Evolutionary conservation across 92 coral and sea anemone species (phyloP).

Genomic region (Parazoanthus swiftii): DNA sequence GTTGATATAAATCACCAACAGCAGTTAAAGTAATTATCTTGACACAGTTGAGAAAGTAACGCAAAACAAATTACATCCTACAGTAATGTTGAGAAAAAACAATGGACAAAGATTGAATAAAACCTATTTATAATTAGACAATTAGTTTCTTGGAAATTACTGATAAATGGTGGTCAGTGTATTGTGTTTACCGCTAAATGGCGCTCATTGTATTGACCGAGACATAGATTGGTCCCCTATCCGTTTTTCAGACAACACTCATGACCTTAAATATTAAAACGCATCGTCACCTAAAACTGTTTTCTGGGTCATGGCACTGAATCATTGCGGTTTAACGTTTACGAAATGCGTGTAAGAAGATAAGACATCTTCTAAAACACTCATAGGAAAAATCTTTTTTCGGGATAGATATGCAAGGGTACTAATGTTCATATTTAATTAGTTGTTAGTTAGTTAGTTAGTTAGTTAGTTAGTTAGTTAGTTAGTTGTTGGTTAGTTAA

Average conservation of each 20-base stretch:
- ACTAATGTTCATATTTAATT: too few species aligned
- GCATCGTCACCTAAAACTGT: background rate
- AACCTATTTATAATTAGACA: background rate
- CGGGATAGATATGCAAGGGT: too few species aligned
- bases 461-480: too few species aligned
- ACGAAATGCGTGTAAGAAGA: background rate
- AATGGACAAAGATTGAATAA: too few species aligned
- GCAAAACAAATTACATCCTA: too few species aligned
- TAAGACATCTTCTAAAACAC: too few species aligned
- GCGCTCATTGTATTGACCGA: background rate
- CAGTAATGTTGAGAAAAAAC: too few species aligned
- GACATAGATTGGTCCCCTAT: background rate
- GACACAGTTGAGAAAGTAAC: too few species aligned
- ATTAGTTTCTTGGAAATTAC: background rate
- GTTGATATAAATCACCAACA: too few species aligned
- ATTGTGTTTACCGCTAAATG: background rate
- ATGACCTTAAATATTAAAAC: background rate
- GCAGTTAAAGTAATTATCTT: too few species aligned
- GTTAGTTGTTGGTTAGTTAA: too few species aligned
- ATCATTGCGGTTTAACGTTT: background rate
- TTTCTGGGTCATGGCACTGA: background rate
- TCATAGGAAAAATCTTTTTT: background rate
- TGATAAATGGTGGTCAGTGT: background rate
- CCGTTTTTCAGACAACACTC: background rate
- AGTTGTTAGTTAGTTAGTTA: too few species aligned